phyloP scores from a whole-genome alignment of 2,888 invertebrate species.

The Diogma glabrata region DNA sequence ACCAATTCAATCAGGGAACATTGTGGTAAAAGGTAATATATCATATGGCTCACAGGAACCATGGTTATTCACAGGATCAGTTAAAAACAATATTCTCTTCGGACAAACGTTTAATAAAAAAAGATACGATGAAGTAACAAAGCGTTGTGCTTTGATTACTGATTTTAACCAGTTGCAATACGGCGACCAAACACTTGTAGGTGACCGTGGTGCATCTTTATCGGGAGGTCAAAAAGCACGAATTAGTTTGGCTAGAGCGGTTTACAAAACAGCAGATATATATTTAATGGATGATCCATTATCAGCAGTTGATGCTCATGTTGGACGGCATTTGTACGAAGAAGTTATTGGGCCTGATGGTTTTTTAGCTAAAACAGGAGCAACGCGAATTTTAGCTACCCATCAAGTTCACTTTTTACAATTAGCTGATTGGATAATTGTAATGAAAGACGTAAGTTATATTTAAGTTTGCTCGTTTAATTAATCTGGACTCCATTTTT shows the following conservation, averaged over 20 bases:
- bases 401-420: slow-evolving; percentile 66
- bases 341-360: slow-evolving; percentile 49
- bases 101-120: slow-evolving; percentile 46
- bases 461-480: too few relatives aligned
- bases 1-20: slow-evolving; percentile 39
- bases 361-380: slow-evolving; percentile 41
- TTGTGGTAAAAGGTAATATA: slow-evolving; percentile 41
- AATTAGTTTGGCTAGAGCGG: slow-evolving; percentile 55
- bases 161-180: slow-evolving; percentile 34
- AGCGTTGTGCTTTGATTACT: slow-evolving; percentile 31
- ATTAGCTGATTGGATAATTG: slow-evolving; percentile 47
- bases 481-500: too few relatives aligned
- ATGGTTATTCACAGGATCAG: slow-evolving; percentile 52
- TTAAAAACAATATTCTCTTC: slow-evolving; percentile 65
- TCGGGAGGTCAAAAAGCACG: slow-evolving; percentile 2
- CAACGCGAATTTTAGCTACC: slow-evolving; percentile 58
- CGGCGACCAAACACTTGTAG: slow-evolving; percentile 47
- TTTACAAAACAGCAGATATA: slow-evolving; percentile 62
- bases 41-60: slow-evolving; percentile 58
- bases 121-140: slow-evolving; percentile 45
- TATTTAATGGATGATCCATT: slow-evolving; percentile 72
- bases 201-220: slow-evolving; percentile 53
- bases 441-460: slow-evolving; percentile 48
- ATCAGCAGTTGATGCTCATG: slow-evolving; percentile 66
- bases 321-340: slow-evolving; percentile 63